Evolutionary conservation across 1,140 invertebrate genomes (phyloP).

Genomic region (Heliothis virescens): DNA sequence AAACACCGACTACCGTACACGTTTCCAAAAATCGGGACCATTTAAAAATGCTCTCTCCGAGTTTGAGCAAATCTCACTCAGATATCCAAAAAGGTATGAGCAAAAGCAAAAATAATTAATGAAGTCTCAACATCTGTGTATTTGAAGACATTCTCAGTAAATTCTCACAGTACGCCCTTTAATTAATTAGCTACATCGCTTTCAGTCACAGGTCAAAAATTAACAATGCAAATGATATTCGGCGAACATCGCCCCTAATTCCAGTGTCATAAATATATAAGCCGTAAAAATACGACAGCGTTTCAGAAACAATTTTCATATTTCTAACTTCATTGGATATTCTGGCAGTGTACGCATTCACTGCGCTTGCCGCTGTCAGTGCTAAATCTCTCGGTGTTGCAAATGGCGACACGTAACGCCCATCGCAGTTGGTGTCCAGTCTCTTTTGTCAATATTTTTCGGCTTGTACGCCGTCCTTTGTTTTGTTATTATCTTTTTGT

Average conservation of each 20-base stretch:
- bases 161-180: not conserved
- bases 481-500: slow-evolving; percentile 2
- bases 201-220: slow-evolving; percentile 45
- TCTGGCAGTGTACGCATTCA: slow-evolving; percentile 26
- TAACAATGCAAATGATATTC: slow-evolving; percentile 43
- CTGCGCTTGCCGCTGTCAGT: slow-evolving; percentile 31
- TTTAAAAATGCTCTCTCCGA: no score
- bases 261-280: slow-evolving; percentile 41
- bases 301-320: slow-evolving; percentile 42
- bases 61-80: not conserved
- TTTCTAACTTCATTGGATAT: slow-evolving; percentile 34
- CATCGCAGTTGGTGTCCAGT: slow-evolving; percentile 28
- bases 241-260: slow-evolving; percentile 22
- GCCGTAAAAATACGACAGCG: slow-evolving; percentile 25
- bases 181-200: slow-evolving; percentile 22
- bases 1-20: no score
- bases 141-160: not conserved
- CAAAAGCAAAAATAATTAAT: not conserved
- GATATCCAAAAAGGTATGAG: not conserved
- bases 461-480: not conserved
- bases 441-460: slow-evolving; percentile 38
- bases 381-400: slow-evolving; percentile 39
- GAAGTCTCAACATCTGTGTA: not conserved
- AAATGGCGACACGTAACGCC: slow-evolving; percentile 39
- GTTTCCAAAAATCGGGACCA: no score